Conservation (phyloP, 2,797 vertebrate genomes). For the Ctenosaura bakeri region DNA sequence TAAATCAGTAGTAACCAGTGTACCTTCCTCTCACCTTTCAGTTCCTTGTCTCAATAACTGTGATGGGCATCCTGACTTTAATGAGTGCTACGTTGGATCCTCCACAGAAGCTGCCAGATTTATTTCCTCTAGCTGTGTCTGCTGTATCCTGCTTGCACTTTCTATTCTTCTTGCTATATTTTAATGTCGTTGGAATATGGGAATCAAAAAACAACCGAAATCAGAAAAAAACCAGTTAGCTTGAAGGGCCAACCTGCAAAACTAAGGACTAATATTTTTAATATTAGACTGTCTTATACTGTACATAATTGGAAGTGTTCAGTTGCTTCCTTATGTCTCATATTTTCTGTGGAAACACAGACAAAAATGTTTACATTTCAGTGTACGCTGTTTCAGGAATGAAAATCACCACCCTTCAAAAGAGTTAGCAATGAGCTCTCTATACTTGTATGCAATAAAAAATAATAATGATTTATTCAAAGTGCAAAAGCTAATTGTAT, state of each 20-base stretch:
- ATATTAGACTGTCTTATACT: constrained; percentile 11
- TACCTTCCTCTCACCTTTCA: constrained; percentile 68
- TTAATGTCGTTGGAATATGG: constrained; percentile 88
- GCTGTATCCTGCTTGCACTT: constrained; percentile 89
- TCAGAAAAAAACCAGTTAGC: constrained; percentile 87
- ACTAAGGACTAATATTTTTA: constrained; percentile 29
- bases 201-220: constrained; percentile 78
- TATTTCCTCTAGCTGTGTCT: constrained; percentile 92
- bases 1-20: not conserved
- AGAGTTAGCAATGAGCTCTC: constrained; percentile 16
- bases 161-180: constrained; percentile 86
- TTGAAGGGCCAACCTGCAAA: not conserved
- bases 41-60: constrained; percentile 86
- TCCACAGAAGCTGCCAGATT: constrained; percentile 87
- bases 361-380: constrained; percentile 26
- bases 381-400: constrained; percentile 27
- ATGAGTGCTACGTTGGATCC: constrained; percentile 79
- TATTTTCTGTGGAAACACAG: not conserved
- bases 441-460: constrained; percentile 26
- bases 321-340: constrained; percentile 14
- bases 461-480: constrained; percentile 52
- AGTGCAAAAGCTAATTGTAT: constrained; percentile 49
- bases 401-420: constrained; percentile 15
- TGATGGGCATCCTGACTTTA: constrained; percentile 86
- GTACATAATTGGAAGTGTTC: constrained; percentile 4